Conservation (phyloP, 1,140 invertebrate genomes). For the Drosophila lowei region DNA sequence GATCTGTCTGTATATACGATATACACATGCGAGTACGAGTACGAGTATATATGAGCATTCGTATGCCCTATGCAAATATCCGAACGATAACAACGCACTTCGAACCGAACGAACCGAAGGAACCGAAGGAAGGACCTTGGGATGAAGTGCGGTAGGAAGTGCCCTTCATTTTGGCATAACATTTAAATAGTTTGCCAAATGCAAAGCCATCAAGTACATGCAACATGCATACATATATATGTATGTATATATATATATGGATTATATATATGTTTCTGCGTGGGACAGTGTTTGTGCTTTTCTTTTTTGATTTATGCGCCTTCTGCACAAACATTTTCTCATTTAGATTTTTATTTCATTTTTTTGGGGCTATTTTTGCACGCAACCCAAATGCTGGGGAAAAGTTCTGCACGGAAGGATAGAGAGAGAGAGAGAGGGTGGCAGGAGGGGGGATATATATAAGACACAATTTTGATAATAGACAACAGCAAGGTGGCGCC, state of each 20-base stretch:
- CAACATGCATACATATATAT: constrained; percentile 12
- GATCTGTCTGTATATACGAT: constrained; percentile 18
- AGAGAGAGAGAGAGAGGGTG: neutral
- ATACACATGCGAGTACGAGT: constrained; percentile 6
- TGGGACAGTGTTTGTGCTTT: constrained; percentile 21
- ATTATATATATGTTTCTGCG: constrained; percentile 5
- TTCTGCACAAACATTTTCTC: constrained; percentile 52
- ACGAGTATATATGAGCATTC: neutral
- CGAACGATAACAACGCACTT: constrained; percentile 72
- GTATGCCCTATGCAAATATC: constrained; percentile 65
- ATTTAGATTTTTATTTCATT: constrained; percentile 46
- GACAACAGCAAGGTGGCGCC: constrained; percentile 68
- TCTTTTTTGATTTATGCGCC: constrained; percentile 62
- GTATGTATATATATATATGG: constrained; percentile 4
- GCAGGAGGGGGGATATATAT: neutral
- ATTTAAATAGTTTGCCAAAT: constrained; percentile 73
- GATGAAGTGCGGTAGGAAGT: constrained; percentile 53
- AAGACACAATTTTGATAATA: constrained; percentile 61
- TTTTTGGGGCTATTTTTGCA: constrained; percentile 60
- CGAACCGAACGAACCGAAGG: constrained; percentile 31
- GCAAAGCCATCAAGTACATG: constrained; percentile 54
- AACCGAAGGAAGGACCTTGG: constrained; percentile 34
- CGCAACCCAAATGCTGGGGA: constrained; percentile 44
- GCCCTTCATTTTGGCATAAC: constrained; percentile 61
- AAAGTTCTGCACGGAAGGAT: constrained; percentile 1